Evolutionary conservation across 2,797 vertebrate genomes (phyloP).

Genomic region (Epinephelus coioides): DNA sequence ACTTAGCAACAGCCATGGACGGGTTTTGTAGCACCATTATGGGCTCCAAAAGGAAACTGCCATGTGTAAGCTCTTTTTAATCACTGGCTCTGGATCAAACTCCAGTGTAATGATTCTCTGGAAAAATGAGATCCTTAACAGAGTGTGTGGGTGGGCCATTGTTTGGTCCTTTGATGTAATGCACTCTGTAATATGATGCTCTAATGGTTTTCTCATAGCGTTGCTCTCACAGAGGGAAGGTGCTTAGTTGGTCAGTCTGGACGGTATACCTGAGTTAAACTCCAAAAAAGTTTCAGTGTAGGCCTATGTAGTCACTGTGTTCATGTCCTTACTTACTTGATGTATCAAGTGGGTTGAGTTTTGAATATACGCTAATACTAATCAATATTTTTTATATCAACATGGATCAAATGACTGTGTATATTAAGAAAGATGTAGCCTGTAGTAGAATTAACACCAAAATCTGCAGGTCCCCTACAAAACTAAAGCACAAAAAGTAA

Average conservation of each 20-base stretch:
- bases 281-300: neutral
- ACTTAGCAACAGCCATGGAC: constrained; percentile 65
- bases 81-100: constrained; percentile 61
- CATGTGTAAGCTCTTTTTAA: constrained; percentile 56
- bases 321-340: neutral
- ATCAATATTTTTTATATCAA: neutral
- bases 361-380: no score
- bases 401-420: neutral
- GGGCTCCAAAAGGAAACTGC: constrained; percentile 38
- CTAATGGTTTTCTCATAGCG: constrained; percentile 4
- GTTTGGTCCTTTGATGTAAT: constrained; percentile 33
- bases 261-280: neutral
- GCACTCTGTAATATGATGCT: constrained; percentile 29
- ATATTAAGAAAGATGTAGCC: neutral
- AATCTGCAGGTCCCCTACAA: no score
- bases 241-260: constrained; percentile 2
- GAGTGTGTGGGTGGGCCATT: constrained; percentile 39
- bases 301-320: neutral
- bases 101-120: constrained; percentile 40
- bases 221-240: constrained; percentile 5
- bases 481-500: no score
- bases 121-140: constrained; percentile 41
- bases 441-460: no score
- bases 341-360: neutral
- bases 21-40: constrained; percentile 36